Percentiles rank a stretch among this genome's conserved stretches.
Evolutionary conservation across 2,888 invertebrate species (phyloP).

Genomic region (Ceramica pisi): DNA sequence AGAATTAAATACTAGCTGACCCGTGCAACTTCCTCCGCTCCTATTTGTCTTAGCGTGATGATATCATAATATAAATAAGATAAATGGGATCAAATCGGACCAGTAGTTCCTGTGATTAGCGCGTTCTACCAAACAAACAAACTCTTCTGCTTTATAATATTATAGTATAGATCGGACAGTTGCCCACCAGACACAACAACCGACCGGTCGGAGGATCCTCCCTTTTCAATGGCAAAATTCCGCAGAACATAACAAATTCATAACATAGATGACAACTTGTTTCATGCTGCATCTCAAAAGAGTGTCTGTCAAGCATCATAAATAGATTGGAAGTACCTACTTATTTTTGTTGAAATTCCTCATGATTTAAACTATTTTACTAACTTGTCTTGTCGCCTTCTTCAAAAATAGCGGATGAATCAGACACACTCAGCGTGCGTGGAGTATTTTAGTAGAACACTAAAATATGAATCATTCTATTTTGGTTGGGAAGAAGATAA

Average conservation of each 20-base stretch:
- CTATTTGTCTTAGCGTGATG: too few species aligned
- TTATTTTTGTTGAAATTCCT: constrained; percentile 39
- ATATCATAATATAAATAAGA: too few species aligned
- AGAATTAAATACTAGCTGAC: too few species aligned
- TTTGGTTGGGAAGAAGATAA: constrained; percentile 22
- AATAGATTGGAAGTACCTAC: constrained; percentile 14
- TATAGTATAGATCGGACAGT: too few species aligned
- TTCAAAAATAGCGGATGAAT: constrained; percentile 49
- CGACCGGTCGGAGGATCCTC: too few species aligned
- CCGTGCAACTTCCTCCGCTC: too few species aligned
- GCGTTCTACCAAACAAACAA: too few species aligned
- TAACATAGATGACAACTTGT: neutral
- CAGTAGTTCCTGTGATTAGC: too few species aligned
- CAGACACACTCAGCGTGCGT: constrained; percentile 39
- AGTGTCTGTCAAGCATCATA: constrained; percentile 13
- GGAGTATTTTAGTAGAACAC: constrained; percentile 43
- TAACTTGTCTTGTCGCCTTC: constrained; percentile 27
- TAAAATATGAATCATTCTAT: constrained; percentile 50
- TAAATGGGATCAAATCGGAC: too few species aligned
- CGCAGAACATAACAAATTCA: neutral
- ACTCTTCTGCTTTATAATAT: too few species aligned
- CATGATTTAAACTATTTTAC: constrained; percentile 24
- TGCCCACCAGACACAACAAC: too few species aligned
- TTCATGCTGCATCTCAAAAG: constrained; percentile 7
- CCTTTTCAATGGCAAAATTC: too few species aligned